Base-by-base conservation (phyloP, 2,888 invertebrate genomes). In the Ischnus inquisitorius region DNA sequence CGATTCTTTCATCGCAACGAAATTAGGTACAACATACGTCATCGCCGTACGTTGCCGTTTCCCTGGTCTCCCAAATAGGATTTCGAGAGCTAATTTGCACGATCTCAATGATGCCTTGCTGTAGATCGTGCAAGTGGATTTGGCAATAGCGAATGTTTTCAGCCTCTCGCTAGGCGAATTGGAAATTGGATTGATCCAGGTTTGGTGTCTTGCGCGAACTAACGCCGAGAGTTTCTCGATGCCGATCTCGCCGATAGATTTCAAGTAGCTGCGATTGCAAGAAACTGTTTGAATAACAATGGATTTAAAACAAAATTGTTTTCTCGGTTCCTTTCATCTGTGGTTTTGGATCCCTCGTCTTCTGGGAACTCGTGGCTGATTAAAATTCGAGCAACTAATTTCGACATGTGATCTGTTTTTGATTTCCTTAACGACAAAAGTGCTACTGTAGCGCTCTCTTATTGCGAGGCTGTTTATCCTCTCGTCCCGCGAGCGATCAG, bases 141-240 rank as follows among this genome's bases (percentile, higher is more conserved):
- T 60, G 72, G 60, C 43, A 72, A 72, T 72, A n/a, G 28, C 4
- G 28, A 72, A 60, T 60, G 72, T 43, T 28, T 14, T n/a, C 25
- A 25, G 28, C 28, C 25, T 28, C 60, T 60, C 60, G 28, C 60
- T 60, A 28, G 60, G n/a, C 3, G 57, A 41, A 72, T 46, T 60
- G 43, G 60, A 72, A 41, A 72, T 60, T 57, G 22, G 25, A 60
- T 46, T 43, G 43, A 60, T 72, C 43, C 43, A 39, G 54, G 41
- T 57, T 60, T 60, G 41, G n/a, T 25, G 6, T 34, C 28, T 12
- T 48, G 25, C 25, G 48, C 12, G 22, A 46, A 46, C 46, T 46
- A 46, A 12, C 3, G 46, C 46, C 60, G 60, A 25, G 14, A 25
- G n/a, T 14, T 25, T n/a, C 41, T 57, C 8, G 57, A 41, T 60